Base-by-base conservation (phyloP, 2,113 vertebrate genomes). In the human (Homo sapiens) region DNA sequence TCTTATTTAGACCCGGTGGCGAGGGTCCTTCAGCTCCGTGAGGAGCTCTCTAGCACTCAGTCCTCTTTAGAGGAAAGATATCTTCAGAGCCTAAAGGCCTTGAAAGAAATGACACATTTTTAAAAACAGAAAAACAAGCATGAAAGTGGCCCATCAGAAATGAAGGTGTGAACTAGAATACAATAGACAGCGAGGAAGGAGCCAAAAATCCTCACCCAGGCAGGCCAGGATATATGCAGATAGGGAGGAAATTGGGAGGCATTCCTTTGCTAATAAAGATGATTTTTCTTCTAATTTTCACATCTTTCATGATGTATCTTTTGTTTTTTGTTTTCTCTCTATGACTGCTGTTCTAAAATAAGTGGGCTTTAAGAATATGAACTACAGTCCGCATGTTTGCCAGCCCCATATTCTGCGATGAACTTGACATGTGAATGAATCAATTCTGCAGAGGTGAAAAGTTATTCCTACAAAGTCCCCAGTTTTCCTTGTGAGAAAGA, bases 61-160 rank as follows among this genome's bases (percentile, higher is more conserved):
- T 75, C 59, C n/a, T 94, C 61, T 35, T 96, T 73, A 57, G 92
- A 50, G 38, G 38, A 90, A 78, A 91, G 43, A 96, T 90, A 82
- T 55, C 64, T 68, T 90, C 10, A 68, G 88, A 40, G 93, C 22
- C 32, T 48, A 7, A 52, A 61, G 78, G 25, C 92, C 43, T 78
- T 82, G 80, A 95, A 92, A 89, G 32, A 90, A 91, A 89, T 35
- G 50, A 75, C 50, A 82, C 90, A 50, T 32, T 76, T 82, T 93
- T 83, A 92, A 78, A 95, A 96, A 94, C 3, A 83, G 75, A 98
- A 89, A 92, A 52, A 96, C 22, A 93, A 78, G 14, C 22, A 50
- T 81, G 35, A 83, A 76, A 79, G 20, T 5, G 43, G 35, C 32
- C 32, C 27, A 75, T 48, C 64, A 87, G 94, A 95, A 93, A 22